Base-by-base conservation (phyloP, 1,140 invertebrate genomes). In the Melanaphis sacchari region DNA sequence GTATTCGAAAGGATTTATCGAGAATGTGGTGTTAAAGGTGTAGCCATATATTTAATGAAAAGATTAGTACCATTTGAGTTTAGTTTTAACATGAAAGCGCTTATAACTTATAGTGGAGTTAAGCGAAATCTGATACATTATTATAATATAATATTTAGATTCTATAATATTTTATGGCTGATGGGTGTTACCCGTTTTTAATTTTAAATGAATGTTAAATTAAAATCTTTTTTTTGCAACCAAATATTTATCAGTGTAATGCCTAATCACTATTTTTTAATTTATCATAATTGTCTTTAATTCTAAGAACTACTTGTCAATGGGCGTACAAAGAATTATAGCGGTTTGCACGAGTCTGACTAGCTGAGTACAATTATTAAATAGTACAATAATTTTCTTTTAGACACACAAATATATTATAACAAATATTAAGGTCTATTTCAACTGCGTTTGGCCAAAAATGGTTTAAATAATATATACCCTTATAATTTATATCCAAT, bases 401-500 rank as follows among this genome's bases (percentile, higher is more conserved):
- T 87, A 84, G 81, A 40, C n/a, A 18, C 26, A 82, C 18, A 36
- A 81, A 41, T 82, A 40, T 82, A 43, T 41, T 43, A 85, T 26
- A 31, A 41, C 41, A 43, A 85, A 41, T 26, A 43, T n/a, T 46
- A 46, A 88, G 8, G 43, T 49, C 31, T 36, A 87, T n/a, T 36
- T 43, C n/a, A 46, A 46, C 43, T 22, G 85, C 11, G 87, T 89
- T 85, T 89, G 87, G 87, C 87, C 46, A 89, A 89, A 89, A 89
- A 89, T 52, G 8, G 87, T 89, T 52, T 49, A 89, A 46, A 87
- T 26, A 84, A 36, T 38, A 22, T 85, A 36, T n/a, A 49, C 87
- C 87, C 87, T 89, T 89, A 88, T 88, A 88, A 88, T 88, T 88
- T 88, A 24, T 49, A 52, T 52, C n/a, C 22, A 52, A 89, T 89